These are phyloP conservation scores for Australoheros scitulus DNA, from an alignment of 2,113 vertebrate genomes.

Conservation along the genomic window DNA sequence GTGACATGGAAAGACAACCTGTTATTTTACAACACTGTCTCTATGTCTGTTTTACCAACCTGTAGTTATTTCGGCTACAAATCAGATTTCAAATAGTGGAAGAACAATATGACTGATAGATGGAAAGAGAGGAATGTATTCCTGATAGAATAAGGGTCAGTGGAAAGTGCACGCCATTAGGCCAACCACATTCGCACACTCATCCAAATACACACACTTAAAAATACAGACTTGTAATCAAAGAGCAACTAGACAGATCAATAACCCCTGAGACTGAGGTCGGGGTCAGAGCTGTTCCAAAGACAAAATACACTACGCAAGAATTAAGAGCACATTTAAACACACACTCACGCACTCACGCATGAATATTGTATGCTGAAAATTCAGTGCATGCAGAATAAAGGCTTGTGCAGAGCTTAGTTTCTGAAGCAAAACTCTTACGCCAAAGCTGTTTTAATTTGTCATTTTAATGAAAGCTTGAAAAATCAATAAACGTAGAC, in stretches of 20 bases:
- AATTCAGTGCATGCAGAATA: conserved; percentile 1
- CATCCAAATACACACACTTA: background rate
- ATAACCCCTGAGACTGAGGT: conserved; percentile 24
- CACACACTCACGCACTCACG: background rate
- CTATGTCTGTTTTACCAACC: conserved; percentile 12
- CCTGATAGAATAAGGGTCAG: background rate
- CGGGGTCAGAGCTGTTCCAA: conserved; percentile 24
- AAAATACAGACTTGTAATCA: conserved; percentile 28
- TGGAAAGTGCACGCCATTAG: background rate
- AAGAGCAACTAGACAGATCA: conserved; percentile 39
- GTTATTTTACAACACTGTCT: background rate
- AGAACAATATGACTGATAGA: conserved; percentile 14
- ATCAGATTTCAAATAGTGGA: conserved; percentile 7
- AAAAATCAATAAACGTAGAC: background rate
- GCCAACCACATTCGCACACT: background rate
- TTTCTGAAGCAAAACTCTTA: conserved; percentile 10
- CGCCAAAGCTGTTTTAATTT: background rate
- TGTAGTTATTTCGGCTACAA: background rate
- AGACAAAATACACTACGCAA: background rate
- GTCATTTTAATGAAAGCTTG: background rate
- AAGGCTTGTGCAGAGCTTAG: background rate
- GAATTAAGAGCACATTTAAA: background rate
- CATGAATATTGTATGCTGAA: background rate
- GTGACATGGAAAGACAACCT: background rate
- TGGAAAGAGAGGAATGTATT: conserved; percentile 11